A percentile compares a stretch with the other conserved stretches of the same genome.
Evolutionary conservation across 1,140 invertebrate species (phyloP).

Genomic region (Eumaeus atala): DNA sequence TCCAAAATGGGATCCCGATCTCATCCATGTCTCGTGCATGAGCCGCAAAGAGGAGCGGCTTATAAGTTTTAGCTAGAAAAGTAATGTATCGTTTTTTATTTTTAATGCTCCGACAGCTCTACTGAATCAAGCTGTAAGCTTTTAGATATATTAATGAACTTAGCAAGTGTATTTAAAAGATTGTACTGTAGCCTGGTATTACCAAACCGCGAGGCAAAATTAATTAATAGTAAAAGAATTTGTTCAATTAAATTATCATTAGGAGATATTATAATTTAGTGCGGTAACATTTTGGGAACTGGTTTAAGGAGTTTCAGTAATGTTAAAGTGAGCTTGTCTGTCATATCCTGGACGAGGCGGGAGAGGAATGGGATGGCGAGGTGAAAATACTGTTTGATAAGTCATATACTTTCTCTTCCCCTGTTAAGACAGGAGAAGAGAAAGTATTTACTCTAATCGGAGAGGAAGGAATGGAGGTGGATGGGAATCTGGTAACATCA

Average conservation of each 20-base stretch:
- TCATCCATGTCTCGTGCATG: conserved; percentile 10
- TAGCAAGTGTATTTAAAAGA: no score
- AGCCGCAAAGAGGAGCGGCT: not conserved
- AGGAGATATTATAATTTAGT: no score
- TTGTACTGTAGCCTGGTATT: no score
- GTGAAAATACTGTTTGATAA: not conserved
- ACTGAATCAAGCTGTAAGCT: not conserved
- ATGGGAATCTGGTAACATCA: no score
- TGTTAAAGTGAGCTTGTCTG: not conserved
- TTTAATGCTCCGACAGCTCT: conserved; percentile 8
- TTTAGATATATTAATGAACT: not conserved
- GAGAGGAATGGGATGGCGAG: not conserved
- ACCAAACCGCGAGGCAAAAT: no score
- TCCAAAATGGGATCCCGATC: not conserved
- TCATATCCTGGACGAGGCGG: no score
- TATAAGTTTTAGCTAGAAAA: not conserved
- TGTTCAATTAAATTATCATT: no score
- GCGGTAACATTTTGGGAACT: no score
- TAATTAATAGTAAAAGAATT: no score
- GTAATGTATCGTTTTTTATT: not conserved
- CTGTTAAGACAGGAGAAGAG: conserved; percentile 16
- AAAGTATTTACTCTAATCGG: not conserved
- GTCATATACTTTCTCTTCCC: no score
- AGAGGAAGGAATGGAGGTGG: no score
- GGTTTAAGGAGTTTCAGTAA: not conserved